Base-by-base conservation (phyloP, 2,888 invertebrate species). In the Spialia ferax region DNA sequence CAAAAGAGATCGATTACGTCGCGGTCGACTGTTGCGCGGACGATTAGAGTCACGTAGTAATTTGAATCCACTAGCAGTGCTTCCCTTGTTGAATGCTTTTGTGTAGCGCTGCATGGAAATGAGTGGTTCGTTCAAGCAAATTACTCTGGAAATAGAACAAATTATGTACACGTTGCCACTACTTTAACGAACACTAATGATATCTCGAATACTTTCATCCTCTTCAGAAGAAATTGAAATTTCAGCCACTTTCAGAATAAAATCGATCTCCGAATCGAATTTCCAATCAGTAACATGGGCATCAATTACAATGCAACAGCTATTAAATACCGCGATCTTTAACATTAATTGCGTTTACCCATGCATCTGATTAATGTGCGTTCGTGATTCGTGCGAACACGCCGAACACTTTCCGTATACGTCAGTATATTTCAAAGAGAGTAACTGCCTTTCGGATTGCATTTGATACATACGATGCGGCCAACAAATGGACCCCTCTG, bases 281-380 rank as follows among this genome's bases (percentile, higher is more conserved):
- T 65, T 59, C 59, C 35, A 32, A 59, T 65, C 65, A 59, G 52
- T 65, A 65, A 26, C 50, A 26, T 56, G 35, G 38, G 52, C 59
- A 23, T 57, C 35, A 35, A 50, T 64, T 57, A 15, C 18, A 59
- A 38, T 52, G 59, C 59, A 59, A 59, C 26, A n/a, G 38, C 50
- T 59, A 64, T 64, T 57, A 52, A 64, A 64, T 50, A 50, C 71
- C 63, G 69, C 68, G 64, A 66, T 61, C 60, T 26, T 62, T 63
- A 67, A 61, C 65, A 71, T 73, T 73, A 74, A 73, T 72, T 73
- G 73, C 72, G 70, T 72, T 78, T 75, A 74, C 75, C 72, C 76
- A 73, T 69, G 74, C 75, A 73, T 70, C 77, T 86, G 85, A 86
- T 86, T 85, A 85, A 86, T 86, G 85, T 75, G 74, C 78, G 74